phyloP scores from a whole-genome alignment of 2,113 vertebrate species.

The Ammodytes dubius region DNA sequence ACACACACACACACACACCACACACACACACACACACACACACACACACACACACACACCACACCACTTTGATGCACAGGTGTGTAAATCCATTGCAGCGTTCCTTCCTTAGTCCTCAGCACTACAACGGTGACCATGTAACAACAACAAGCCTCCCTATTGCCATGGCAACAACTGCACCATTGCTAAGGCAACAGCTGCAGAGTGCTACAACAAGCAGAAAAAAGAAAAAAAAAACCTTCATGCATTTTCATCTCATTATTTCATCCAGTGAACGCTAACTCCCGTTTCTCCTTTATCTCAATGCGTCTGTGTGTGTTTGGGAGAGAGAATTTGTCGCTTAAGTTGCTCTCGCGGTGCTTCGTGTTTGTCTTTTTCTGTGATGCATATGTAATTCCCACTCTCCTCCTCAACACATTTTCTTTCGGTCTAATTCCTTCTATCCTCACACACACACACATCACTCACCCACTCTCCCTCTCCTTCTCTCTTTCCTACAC shows the following conservation, averaged over 20 bases:
- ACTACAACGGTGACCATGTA: constrained; percentile 67
- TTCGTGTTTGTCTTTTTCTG: constrained; percentile 61
- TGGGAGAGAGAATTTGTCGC: constrained; percentile 5
- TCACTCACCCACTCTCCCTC: constrained; percentile 68
- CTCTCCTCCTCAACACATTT: constrained; percentile 78
- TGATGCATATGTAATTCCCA: constrained; percentile 82
- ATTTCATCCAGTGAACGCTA: constrained; percentile 24
- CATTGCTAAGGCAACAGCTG: constrained; percentile 87
- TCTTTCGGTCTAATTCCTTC: constrained; percentile 81
- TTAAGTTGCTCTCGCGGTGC: constrained; percentile 45
- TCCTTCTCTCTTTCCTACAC: constrained; percentile 69
- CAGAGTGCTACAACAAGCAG: constrained; percentile 82
- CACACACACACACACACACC: constrained; percentile 1
- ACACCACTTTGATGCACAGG: constrained; percentile 25
- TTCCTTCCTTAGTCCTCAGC: constrained; percentile 44
- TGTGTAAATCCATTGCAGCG: constrained; percentile 47
- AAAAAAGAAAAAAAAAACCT: constrained; percentile 31
- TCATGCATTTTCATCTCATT: constrained; percentile 54
- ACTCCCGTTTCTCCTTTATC: neutral
- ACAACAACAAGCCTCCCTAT: constrained; percentile 82
- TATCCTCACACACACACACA: constrained; percentile 66
- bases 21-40: neutral
- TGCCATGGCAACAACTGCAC: constrained; percentile 87
- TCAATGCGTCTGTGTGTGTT: neutral
- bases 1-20: constrained; percentile 1